Conservation (phyloP, 2,113 vertebrate genomes). For the Dipodomys stephensi region DNA sequence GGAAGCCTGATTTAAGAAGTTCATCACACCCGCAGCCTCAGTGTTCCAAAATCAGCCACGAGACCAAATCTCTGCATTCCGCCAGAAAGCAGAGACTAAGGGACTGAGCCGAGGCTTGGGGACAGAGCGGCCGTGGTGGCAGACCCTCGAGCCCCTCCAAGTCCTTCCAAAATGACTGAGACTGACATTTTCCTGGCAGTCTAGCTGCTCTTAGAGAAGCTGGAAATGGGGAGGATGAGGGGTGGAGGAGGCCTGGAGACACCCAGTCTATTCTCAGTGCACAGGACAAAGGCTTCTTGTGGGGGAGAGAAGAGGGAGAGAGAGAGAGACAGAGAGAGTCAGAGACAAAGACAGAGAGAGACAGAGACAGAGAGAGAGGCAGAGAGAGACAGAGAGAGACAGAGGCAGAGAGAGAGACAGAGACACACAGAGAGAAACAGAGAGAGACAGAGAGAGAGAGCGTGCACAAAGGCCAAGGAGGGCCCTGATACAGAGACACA, state of each 20-base stretch:
- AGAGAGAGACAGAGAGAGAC: too few species aligned
- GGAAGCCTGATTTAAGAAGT: neutral
- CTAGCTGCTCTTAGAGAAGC: neutral
- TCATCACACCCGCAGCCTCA: neutral
- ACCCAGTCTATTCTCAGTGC: neutral
- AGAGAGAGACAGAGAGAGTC: too few species aligned
- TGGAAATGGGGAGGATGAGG: neutral
- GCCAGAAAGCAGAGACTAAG: neutral
- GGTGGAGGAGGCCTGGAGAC: neutral
- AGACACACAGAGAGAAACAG: too few species aligned
- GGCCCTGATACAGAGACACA: neutral
- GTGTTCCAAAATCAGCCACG: neutral
- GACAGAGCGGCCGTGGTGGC: neutral
- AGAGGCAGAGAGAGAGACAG: too few species aligned
- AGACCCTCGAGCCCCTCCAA: neutral
- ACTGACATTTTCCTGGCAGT: neutral
- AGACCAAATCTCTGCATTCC: neutral
- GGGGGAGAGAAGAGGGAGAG: neutral
- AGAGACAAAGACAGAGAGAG: too few species aligned
- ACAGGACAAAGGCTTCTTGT: neutral
- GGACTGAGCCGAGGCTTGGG: neutral
- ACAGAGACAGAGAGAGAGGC: too few species aligned
- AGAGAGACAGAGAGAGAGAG: too few species aligned
- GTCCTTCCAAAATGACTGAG: neutral
- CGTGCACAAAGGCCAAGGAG: too few species aligned